A percentile compares a stretch with the other conserved stretches of the same genome.
Evolutionary conservation across 2,797 vertebrate species (phyloP).

Genomic region (Sebastes variabilis): DNA sequence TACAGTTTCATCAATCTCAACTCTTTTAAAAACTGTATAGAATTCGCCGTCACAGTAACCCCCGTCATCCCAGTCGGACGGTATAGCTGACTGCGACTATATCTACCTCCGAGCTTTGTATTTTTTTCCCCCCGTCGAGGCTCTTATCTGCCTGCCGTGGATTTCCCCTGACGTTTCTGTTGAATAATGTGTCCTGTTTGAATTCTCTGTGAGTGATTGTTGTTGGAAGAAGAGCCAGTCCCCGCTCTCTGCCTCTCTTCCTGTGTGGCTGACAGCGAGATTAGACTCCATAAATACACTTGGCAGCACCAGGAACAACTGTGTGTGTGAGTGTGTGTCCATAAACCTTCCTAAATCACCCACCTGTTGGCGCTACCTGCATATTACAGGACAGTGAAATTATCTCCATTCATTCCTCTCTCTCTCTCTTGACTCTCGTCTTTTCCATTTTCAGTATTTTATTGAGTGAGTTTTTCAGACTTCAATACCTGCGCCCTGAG

Average conservation of each 20-base stretch:
- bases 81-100: constrained; percentile 37
- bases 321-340: constrained; percentile 18
- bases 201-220: constrained; percentile 64
- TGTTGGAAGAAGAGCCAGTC: constrained; percentile 61
- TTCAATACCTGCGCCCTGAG: constrained; percentile 37
- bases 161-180: constrained; percentile 63
- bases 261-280: constrained; percentile 70
- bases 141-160: constrained; percentile 57
- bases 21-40: not conserved
- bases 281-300: constrained; percentile 76
- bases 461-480: constrained; percentile 37
- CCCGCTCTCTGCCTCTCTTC: constrained; percentile 47
- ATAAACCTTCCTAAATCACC: constrained; percentile 43
- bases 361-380: constrained; percentile 51
- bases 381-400: constrained; percentile 18
- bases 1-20: not conserved
- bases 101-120: constrained; percentile 19
- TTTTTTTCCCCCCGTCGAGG: not conserved
- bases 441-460: constrained; percentile 28
- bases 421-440: constrained; percentile 14
- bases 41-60: not conserved
- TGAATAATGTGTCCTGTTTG: constrained; percentile 70
- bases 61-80: not conserved
- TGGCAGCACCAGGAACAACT: constrained; percentile 51
- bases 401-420: not conserved